A percentile compares a stretch with the other conserved stretches of the same genome.
phyloP scores from a whole-genome alignment of 2,113 vertebrate genomes.

The Daboia siamensis region DNA sequence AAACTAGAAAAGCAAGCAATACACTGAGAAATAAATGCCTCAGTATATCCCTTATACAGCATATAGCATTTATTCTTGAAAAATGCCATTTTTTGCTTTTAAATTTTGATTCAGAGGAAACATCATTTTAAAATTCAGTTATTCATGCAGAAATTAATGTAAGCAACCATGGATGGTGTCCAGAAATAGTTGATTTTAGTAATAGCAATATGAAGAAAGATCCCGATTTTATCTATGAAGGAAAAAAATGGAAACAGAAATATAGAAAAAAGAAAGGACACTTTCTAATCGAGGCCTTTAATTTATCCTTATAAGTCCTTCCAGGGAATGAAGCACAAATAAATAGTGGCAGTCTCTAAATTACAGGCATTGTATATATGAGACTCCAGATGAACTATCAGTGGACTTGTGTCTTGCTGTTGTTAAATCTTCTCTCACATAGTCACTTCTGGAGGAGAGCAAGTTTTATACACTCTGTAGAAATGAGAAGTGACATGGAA shows the following conservation, averaged over 20 bases:
- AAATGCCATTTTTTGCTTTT: background rate
- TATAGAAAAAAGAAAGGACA: background rate
- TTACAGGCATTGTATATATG: conserved; percentile 40
- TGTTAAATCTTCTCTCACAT: conserved; percentile 37
- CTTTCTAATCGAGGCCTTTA: conserved; percentile 17
- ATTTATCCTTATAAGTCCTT: conserved; percentile 25
- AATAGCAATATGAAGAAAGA: background rate
- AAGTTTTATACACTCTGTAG: conserved; percentile 52
- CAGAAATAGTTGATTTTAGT: background rate
- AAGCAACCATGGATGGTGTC: conserved; percentile 2
- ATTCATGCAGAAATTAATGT: conserved; percentile 22
- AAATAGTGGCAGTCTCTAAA: conserved; percentile 29
- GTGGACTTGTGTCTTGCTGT: conserved; percentile 39
- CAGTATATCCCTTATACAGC: background rate
- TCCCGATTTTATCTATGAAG: background rate
- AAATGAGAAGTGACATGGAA: conserved; percentile 37
- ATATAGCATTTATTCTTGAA: background rate
- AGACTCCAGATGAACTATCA: conserved; percentile 36
- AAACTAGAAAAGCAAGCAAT: background rate
- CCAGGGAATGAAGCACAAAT: conserved; percentile 13
- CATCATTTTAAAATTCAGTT: background rate
- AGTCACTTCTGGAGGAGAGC: conserved; percentile 37
- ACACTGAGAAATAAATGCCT: background rate
- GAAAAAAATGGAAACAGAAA: background rate
- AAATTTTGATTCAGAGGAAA: conserved; percentile 4